Conservation (phyloP, 2,888 invertebrate species). For the Elgonia sp. region DNA sequence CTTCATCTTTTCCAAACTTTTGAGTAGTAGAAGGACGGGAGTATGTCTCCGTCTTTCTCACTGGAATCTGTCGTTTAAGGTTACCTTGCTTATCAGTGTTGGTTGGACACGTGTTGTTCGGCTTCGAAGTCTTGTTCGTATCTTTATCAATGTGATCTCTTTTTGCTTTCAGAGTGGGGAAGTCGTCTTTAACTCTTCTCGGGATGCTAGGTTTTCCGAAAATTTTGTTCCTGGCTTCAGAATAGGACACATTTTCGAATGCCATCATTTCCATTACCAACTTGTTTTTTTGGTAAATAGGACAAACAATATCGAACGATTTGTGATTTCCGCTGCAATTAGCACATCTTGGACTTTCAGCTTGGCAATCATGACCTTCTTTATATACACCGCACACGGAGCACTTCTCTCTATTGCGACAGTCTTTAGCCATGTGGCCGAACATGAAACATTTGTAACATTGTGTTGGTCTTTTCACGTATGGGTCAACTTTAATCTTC, state of each 20-base stretch:
- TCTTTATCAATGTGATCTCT: too few relatives aligned
- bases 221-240: slow-evolving; percentile 15
- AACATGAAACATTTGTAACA: slow-evolving; percentile 40
- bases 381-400: slow-evolving; percentile 30
- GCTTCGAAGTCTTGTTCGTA: too few relatives aligned
- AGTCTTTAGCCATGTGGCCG: slow-evolving; percentile 31
- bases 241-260: slow-evolving; percentile 14
- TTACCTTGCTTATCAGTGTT: too few relatives aligned
- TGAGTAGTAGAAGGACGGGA: too few relatives aligned
- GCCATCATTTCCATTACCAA: slow-evolving; percentile 30
- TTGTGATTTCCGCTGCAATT: slow-evolving; percentile 49
- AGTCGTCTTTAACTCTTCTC: not conserved
- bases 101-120: too few relatives aligned
- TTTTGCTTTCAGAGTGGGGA: not conserved
- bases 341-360: slow-evolving; percentile 9
- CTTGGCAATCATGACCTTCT: slow-evolving; percentile 21
- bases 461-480: slow-evolving; percentile 6
- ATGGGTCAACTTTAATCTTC: slow-evolving; percentile 25
- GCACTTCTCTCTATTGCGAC: slow-evolving; percentile 24
- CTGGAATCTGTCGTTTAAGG: too few relatives aligned
- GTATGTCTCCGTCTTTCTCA: too few relatives aligned
- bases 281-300: slow-evolving; percentile 8
- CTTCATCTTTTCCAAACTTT: too few relatives aligned
- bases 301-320: slow-evolving; percentile 24
- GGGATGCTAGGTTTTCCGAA: not conserved